Evolutionary conservation across 1,140 invertebrate species (phyloP), one percentile per base, ranked within the genome.

Genomic region (Calephelis virginiensis): DNA sequence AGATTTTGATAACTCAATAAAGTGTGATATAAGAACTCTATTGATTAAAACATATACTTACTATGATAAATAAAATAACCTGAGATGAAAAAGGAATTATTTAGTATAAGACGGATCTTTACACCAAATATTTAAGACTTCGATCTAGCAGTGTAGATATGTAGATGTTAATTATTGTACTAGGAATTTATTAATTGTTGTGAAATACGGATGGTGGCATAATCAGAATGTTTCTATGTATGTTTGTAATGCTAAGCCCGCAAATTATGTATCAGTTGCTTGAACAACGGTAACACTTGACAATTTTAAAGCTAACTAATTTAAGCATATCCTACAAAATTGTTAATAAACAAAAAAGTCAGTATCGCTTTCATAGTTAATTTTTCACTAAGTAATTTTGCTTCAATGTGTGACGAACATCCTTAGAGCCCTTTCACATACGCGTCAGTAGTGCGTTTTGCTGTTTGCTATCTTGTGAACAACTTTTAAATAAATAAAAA

Each of bases 61-160:
- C 40, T 43, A 43, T 9, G 40, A 43, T 43, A 43, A 43, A 43
- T 43, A 53, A 62, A 62, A 14, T 65, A 59, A 53, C 56, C 63
- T 45, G 38, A 65, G 43, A 48, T 50, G 12, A 65, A 69, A 43
- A 73, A 69, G 74, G 71, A 71, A 84, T 80, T 76, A 81, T 80
- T 70, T 87, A 86, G 76, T 48, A 63, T 86, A 88, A 89, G 83
- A 78, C 71, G 86, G 85, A 85, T 89, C 88, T 90, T 90, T 90
- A 90, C 88, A 90, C 88, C 88, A 90, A 90, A 80, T 88, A 86
- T 83, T 81, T 85, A 89, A 86, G 85, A 85, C 77, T 84, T 84
- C 71, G 77, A 82, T 73, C 83, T 88, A 87, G 81, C 67, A 66
- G 48, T 83, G 81, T 86, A 90, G 84, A 82, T 85, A 76, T 73